phyloP scores from a whole-genome alignment of 2,888 invertebrate genomes.

The Chymomyza fuscimana region DNA sequence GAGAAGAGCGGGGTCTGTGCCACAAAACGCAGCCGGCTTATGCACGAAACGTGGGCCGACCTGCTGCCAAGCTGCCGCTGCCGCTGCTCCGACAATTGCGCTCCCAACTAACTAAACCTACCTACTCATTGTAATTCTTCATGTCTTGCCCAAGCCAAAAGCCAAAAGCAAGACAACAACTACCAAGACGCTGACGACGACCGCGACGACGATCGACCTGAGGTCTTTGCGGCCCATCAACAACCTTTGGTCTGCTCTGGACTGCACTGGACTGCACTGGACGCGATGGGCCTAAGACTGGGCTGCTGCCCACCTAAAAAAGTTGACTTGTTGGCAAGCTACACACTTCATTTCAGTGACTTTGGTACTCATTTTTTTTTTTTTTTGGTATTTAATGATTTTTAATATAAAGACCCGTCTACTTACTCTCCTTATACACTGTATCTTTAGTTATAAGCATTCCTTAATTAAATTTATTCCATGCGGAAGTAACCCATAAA shows the following conservation, averaged over 20 bases:
- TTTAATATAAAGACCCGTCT: constrained; percentile 26
- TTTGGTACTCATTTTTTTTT: constrained; percentile 40
- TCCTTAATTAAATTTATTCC: too few relatives aligned
- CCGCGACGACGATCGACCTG: constrained; percentile 59
- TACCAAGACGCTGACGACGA: constrained; percentile 19
- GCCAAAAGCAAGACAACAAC: constrained; percentile 31
- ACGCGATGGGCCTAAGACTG: not conserved
- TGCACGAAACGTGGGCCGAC: constrained; percentile 63
- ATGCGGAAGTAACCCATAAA: too few relatives aligned
- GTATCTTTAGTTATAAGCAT: too few relatives aligned
- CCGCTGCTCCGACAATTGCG: constrained; percentile 67
- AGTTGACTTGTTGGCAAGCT: constrained; percentile 58
- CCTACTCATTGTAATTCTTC: constrained; percentile 74
- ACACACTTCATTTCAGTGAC: constrained; percentile 63
- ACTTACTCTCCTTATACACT: not conserved
- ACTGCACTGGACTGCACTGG: not conserved
- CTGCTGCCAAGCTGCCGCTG: constrained; percentile 44
- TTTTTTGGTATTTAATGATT: constrained; percentile 68
- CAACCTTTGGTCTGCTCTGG: constrained; percentile 1
- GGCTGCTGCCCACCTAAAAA: constrained; percentile 18
- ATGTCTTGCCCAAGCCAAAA: constrained; percentile 62
- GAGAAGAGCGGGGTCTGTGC: constrained; percentile 2
- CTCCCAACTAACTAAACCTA: constrained; percentile 52
- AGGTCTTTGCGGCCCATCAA: not conserved
- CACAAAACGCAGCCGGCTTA: constrained; percentile 19